A percentile compares a stretch with the other conserved stretches of the same genome.
phyloP scores from a whole-genome alignment of 2,888 invertebrate genomes.

The Lutraria lutraria region DNA sequence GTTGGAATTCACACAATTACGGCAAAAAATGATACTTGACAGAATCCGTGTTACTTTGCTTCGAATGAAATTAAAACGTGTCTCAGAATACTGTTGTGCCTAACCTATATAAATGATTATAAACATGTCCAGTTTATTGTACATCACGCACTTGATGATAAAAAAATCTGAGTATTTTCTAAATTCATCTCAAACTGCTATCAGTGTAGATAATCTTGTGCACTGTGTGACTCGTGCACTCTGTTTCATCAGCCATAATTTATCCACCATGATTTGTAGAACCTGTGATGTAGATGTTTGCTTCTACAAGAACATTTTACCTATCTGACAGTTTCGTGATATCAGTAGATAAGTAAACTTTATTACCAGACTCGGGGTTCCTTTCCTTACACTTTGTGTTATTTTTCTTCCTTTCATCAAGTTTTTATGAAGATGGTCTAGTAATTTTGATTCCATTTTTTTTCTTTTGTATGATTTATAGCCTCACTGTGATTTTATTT shows the following conservation, averaged over 20 bases:
- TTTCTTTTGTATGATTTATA: too few relatives aligned
- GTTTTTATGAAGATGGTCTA: neutral
- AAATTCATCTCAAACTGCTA: neutral
- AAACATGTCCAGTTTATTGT: too few relatives aligned
- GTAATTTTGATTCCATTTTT: neutral
- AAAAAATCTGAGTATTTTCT: too few relatives aligned
- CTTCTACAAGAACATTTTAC: conserved; percentile 37
- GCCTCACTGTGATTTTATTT: too few relatives aligned
- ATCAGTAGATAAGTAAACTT: conserved; percentile 28
- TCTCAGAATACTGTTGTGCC: too few relatives aligned
- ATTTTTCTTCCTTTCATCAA: conserved; percentile 28
- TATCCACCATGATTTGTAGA: conserved; percentile 33
- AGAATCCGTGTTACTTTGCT: too few relatives aligned
- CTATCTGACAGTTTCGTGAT: conserved; percentile 42
- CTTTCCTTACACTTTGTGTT: neutral
- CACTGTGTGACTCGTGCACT: conserved; percentile 30
- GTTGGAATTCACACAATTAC: too few relatives aligned
- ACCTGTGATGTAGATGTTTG: conserved; percentile 50
- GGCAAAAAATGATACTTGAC: too few relatives aligned
- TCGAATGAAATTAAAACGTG: too few relatives aligned
- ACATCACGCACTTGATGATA: too few relatives aligned
- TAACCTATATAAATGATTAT: too few relatives aligned
- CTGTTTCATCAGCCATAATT: conserved; percentile 26
- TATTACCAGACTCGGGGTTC: conserved; percentile 35
- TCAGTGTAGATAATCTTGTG: conserved; percentile 31